Evolutionary conservation across 1,140 invertebrate genomes (phyloP).

Genomic region (Pentalonia nigronervosa): DNA sequence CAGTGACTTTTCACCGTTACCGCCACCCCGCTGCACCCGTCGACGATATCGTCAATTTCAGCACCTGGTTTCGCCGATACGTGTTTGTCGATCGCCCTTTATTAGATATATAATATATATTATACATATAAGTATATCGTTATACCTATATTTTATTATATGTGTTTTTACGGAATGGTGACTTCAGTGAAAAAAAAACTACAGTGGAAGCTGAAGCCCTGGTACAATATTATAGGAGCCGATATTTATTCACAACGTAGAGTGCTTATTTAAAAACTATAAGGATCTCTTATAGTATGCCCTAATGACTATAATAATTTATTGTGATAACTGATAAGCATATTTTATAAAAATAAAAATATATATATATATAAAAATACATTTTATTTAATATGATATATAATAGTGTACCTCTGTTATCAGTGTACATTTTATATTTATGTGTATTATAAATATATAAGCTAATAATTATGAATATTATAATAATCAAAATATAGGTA

Average conservation of each 20-base stretch:
- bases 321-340: no score
- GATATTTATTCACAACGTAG: background rate
- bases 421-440: no score
- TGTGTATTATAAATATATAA: no score
- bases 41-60: background rate
- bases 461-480: no score
- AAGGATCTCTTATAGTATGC: no score
- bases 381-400: no score
- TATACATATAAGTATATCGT: background rate
- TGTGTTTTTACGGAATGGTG: background rate
- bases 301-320: no score
- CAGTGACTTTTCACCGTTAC: background rate
- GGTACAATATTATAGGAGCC: background rate
- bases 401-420: no score
- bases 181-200: background rate
- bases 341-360: no score
- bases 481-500: no score
- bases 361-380: no score
- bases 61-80: background rate
- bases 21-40: background rate
- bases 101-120: background rate
- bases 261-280: background rate
- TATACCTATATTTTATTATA: no score
- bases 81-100: background rate
- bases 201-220: background rate